A percentile compares a stretch with the other conserved stretches of the same genome.
phyloP scores from a whole-genome alignment of 1,140 invertebrate species.

The Ostrea edulis region DNA sequence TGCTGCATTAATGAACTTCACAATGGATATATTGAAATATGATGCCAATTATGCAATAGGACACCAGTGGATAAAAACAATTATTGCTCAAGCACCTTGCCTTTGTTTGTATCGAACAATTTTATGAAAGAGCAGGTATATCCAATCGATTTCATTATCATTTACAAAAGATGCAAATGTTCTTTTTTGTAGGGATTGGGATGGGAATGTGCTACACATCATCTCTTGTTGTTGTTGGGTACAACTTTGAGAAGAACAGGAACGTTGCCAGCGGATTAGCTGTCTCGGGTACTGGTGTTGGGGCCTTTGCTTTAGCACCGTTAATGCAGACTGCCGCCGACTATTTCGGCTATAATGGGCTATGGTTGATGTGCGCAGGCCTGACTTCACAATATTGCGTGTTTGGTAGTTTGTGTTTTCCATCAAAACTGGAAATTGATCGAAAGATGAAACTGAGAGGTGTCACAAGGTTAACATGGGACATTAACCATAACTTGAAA shows the following conservation, averaged over 20 bases:
- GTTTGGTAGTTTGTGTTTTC: slow-evolving; percentile 30
- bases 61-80: no score
- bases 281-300: slow-evolving; percentile 38
- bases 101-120: no score
- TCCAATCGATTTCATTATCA: no score
- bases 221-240: slow-evolving; percentile 41
- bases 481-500: neutral
- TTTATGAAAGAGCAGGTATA: no score
- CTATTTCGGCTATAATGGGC: slow-evolving; percentile 36
- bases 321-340: slow-evolving; percentile 23
- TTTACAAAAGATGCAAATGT: neutral
- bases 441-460: neutral
- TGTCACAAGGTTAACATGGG: neutral
- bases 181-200: slow-evolving; percentile 17
- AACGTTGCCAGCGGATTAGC: slow-evolving; percentile 43
- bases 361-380: slow-evolving; percentile 17
- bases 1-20: no score
- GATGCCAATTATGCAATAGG: no score
- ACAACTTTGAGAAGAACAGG: slow-evolving; percentile 47
- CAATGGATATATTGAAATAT: no score
- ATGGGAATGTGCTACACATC: slow-evolving; percentile 15
- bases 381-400: slow-evolving; percentile 26
- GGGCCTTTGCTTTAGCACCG: slow-evolving; percentile 22
- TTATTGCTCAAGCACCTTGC: no score
- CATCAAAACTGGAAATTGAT: slow-evolving; percentile 26